A percentile compares a stretch with the other conserved stretches of the same genome.
Evolutionary conservation across 1,140 invertebrate genomes (phyloP).

Genomic region (Ceratoteleas bidentatus): DNA sequence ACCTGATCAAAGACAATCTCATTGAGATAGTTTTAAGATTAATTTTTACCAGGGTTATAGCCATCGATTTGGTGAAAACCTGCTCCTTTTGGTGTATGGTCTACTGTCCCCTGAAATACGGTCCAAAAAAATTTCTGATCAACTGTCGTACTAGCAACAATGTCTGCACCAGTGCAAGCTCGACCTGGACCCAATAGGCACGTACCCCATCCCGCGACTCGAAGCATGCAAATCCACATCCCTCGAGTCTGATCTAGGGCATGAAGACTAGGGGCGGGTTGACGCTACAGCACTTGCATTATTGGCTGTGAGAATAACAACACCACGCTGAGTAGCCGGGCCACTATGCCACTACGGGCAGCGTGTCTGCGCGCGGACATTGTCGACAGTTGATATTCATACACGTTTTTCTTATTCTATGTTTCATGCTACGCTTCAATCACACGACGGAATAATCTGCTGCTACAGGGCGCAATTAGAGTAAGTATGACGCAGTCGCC

Average conservation of each 20-base stretch:
- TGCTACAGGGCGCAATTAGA: slow-evolving; percentile 84
- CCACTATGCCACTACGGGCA: slow-evolving; percentile 41
- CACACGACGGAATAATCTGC: slow-evolving; percentile 68
- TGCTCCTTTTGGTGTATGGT: too few relatives aligned
- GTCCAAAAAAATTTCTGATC: not conserved
- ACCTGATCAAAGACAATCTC: too few relatives aligned
- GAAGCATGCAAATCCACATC: slow-evolving; percentile 52
- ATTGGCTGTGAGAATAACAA: slow-evolving; percentile 56
- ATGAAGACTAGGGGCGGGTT: slow-evolving; percentile 50
- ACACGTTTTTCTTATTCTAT: slow-evolving; percentile 73
- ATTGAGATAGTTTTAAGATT: too few relatives aligned
- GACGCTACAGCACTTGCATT: slow-evolving; percentile 56
- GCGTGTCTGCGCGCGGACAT: slow-evolving; percentile 13
- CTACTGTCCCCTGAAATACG: too few relatives aligned
- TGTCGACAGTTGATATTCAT: slow-evolving; percentile 50
- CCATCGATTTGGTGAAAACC: too few relatives aligned
- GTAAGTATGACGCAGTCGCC: slow-evolving; percentile 80
- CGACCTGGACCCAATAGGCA: slow-evolving; percentile 25
- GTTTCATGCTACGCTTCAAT: slow-evolving; percentile 81
- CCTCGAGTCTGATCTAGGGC: slow-evolving; percentile 48
- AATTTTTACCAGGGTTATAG: too few relatives aligned
- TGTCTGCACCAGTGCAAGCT: slow-evolving; percentile 4
- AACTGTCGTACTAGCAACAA: slow-evolving; percentile 4
- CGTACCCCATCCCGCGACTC: slow-evolving; percentile 28
- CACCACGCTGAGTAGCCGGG: slow-evolving; percentile 35